Base-by-base conservation (phyloP, 1,140 invertebrate genomes). In the Periplaneta americana region DNA sequence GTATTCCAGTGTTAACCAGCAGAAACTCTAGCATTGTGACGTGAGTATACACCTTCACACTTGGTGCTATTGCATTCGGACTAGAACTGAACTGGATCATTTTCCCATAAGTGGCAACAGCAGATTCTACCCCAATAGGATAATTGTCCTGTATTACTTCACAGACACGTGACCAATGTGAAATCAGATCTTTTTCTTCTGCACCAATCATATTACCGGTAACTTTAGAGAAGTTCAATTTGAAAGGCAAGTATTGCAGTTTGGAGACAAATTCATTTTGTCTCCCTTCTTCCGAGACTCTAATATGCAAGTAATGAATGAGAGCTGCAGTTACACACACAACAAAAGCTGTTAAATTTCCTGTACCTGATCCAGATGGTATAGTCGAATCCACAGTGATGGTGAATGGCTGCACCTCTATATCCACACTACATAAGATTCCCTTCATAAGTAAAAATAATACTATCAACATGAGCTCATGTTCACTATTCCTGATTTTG, bases 101-200 rank as follows among this genome's bases (percentile, higher is more conserved):
- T 1, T 93, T 93, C 0, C 96, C 98, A 87, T 92, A 97, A 1
- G 97, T 96, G 85, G 95, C 96, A 1, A 98, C 92, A 18, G 94
- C 93, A 87, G 98, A 99, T 87, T 99, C 98, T 75, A 99, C 92
- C 2, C 98, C 98, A 34, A 97, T 99, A 0, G 98, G 97, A 66
- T 91, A 94, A 0, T 97, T 97, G 87, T 99, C 98, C 88, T 96
- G 95, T 33, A 99, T 94, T 86, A 91, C 94, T 86, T 99, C 98
- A 80, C 93, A 94, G 78, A 92, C 90, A 85, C 91, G 96, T 0
- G 97, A 96, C 93, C 94, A 98, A 33, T 91, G 89, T 10, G 94
- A 96, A 57, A 98, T 95, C 9, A 92, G 83, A 57, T 91, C 86
- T 34, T 84, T 87, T 84, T 88, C 87, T 36, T 85, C 31, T 13